phyloP scores from a whole-genome alignment of 2,888 invertebrate species.

The Aleiodes leptofemur region DNA sequence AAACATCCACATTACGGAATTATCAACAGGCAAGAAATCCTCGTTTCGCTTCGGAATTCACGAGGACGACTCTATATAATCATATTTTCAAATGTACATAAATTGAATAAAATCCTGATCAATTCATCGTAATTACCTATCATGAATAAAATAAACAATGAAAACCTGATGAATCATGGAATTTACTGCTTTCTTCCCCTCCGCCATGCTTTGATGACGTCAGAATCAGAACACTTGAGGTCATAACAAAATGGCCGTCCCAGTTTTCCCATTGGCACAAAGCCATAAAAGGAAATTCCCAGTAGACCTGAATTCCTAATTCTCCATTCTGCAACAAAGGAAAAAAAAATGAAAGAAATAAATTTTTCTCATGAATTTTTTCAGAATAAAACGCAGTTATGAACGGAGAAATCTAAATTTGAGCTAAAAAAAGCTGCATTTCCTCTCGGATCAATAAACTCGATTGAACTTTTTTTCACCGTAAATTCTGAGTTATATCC shows the following conservation, averaged over 20 bases:
- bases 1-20: slow-evolving; percentile 57
- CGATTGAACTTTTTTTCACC: too few relatives aligned
- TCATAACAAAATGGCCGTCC: slow-evolving; percentile 23
- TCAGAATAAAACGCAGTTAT: too few relatives aligned
- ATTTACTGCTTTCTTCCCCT: background rate
- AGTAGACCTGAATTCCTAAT: background rate
- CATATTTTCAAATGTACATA: slow-evolving; percentile 43
- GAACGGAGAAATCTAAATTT: too few relatives aligned
- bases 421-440: too few relatives aligned
- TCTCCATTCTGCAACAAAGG: background rate
- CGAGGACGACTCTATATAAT: slow-evolving; percentile 56
- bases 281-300: background rate
- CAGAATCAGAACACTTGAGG: background rate
- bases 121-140: background rate
- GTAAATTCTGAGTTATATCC: too few relatives aligned
- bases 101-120: slow-evolving; percentile 10
- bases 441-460: too few relatives aligned
- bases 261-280: background rate
- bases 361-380: too few relatives aligned
- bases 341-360: background rate
- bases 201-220: slow-evolving; percentile 16
- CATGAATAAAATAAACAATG: background rate
- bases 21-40: slow-evolving; percentile 56
- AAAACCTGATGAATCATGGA: background rate
- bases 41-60: slow-evolving; percentile 60